Percentiles rank a stretch among this genome's conserved stretches.
phyloP scores from a whole-genome alignment of 2,113 vertebrate genomes.

The Centropus unirufus region DNA sequence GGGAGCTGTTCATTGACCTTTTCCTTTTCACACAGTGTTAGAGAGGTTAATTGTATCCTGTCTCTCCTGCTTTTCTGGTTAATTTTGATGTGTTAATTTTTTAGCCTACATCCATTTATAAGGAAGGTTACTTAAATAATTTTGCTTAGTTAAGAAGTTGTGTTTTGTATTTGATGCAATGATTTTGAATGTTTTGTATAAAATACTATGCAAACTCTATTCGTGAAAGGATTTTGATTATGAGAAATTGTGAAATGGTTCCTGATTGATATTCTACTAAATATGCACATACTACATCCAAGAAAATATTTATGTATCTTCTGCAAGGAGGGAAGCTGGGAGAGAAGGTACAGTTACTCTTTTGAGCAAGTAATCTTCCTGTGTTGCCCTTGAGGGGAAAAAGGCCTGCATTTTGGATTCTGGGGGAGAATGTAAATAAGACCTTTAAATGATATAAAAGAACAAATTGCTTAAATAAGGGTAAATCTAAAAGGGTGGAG shows the following conservation, averaged over 20 bases:
- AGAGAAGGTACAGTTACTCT: background rate
- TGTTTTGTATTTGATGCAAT: constrained; percentile 13
- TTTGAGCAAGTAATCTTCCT: background rate
- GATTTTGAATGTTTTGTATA: background rate
- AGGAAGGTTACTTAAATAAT: background rate
- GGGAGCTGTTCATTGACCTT: background rate
- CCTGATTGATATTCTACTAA: background rate
- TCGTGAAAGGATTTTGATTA: background rate
- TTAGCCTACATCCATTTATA: constrained; percentile 22
- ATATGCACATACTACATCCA: background rate
- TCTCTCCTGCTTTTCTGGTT: constrained; percentile 55
- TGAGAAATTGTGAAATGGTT: background rate
- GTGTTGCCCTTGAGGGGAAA: background rate
- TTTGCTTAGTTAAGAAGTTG: background rate
- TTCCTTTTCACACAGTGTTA: constrained; percentile 33
- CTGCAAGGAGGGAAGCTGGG: background rate
- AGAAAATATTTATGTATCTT: no score
- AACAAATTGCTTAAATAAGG: background rate
- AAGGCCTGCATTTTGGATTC: background rate
- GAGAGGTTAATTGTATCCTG: constrained; percentile 31
- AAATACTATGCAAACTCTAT: constrained; percentile 17
- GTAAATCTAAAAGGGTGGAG: background rate
- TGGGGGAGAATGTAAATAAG: background rate
- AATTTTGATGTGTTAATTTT: constrained; percentile 53
- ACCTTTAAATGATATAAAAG: fast-evolving